phyloP scores from a whole-genome alignment of 2,797 vertebrate genomes.

The Capromys pilorides region DNA sequence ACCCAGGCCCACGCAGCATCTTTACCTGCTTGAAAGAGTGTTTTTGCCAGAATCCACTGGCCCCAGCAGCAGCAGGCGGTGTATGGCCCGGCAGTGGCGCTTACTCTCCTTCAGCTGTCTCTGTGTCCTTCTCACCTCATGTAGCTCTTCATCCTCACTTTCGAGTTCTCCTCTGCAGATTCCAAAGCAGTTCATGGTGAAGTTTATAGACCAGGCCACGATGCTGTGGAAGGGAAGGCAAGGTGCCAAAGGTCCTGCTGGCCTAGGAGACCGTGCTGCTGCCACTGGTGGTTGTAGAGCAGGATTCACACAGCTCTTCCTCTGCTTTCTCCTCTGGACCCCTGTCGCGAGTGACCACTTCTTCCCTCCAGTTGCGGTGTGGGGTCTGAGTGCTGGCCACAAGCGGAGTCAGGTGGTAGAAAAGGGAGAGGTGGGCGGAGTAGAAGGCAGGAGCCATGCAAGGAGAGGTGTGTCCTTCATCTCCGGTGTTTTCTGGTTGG shows the following conservation, averaged over 20 bases:
- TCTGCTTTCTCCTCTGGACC: neutral
- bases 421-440: neutral
- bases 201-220: rapidly evolving
- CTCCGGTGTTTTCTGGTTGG: neutral
- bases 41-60: neutral
- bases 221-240: too few relatives aligned
- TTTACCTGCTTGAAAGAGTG: neutral
- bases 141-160: neutral
- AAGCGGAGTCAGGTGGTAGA: neutral
- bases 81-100: neutral
- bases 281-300: neutral
- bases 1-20: neutral
- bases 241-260: too few relatives aligned
- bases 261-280: too few relatives aligned
- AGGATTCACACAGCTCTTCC: neutral
- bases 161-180: neutral
- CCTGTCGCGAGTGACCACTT: neutral
- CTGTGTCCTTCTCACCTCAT: neutral
- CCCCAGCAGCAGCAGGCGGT: neutral
- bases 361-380: too few relatives aligned
- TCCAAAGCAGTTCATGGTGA: neutral
- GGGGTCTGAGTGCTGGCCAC: neutral
- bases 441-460: neutral
- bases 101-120: neutral
- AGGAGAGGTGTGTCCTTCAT: neutral